A percentile compares a stretch with the other conserved stretches of the same genome.
phyloP scores from a whole-genome alignment of 2,888 invertebrate genomes.

The Ferdinandea cuprea region DNA sequence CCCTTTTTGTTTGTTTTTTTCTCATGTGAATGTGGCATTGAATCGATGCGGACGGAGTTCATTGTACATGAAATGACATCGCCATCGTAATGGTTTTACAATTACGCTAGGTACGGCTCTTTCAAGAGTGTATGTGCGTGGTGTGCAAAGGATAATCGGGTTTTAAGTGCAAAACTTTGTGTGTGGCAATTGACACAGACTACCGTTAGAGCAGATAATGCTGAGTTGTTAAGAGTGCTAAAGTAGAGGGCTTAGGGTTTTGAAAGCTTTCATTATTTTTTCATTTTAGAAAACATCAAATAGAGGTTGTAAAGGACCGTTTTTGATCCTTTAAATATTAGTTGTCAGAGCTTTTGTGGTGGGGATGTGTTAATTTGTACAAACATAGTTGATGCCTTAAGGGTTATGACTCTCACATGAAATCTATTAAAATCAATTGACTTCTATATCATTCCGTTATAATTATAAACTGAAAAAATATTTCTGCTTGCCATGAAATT shows the following conservation, averaged over 20 bases:
- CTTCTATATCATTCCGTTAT: too few relatives aligned
- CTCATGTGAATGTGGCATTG: conserved; percentile 33
- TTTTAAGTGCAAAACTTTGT: conserved; percentile 2
- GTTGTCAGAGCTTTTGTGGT: too few relatives aligned
- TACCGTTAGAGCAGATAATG: not conserved
- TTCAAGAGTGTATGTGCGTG: not conserved
- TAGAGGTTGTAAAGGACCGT: too few relatives aligned
- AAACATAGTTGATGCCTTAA: too few relatives aligned
- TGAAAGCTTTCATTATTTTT: too few relatives aligned
- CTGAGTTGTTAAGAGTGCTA: not conserved
- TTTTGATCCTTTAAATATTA: too few relatives aligned
- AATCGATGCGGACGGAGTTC: conserved; percentile 37
- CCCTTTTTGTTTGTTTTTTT: not conserved
- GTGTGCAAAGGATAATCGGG: conserved; percentile 13
- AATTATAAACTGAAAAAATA: too few relatives aligned
- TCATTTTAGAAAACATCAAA: too few relatives aligned
- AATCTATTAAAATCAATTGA: too few relatives aligned
- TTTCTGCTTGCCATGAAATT: too few relatives aligned
- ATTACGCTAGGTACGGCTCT: not conserved
- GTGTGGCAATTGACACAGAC: not conserved
- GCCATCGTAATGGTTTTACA: conserved; percentile 30
- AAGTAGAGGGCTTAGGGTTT: not conserved
- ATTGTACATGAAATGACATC: conserved; percentile 46
- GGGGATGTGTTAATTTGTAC: too few relatives aligned
- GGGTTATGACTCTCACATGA: too few relatives aligned